Base-by-base conservation (phyloP, 2,113 vertebrate genomes). In the Brachirus orientalis region DNA sequence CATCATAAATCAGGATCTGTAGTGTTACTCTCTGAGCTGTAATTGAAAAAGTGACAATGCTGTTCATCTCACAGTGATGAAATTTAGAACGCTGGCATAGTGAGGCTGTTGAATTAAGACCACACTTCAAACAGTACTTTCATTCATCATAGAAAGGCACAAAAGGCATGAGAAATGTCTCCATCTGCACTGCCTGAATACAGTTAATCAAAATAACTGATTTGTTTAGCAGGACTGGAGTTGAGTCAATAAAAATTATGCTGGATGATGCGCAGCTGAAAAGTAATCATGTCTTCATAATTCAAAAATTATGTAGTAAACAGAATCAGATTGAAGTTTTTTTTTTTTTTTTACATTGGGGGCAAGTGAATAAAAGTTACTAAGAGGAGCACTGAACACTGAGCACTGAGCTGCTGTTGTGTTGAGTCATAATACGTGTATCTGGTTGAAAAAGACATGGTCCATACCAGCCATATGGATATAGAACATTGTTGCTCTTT, bases 1-100 rank as follows among this genome's bases (percentile, higher is more conserved):
- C 14, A 43, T 54, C 54, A 47, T 40, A 28, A 62, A 36, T 56
- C 40, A 54, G 20, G 7, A 17, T 63, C 37, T 62, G 55, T 50
- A 38, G 4, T 22, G 55, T 62, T 53, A 22, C 48, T 55, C 22
- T 48, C 3, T 16, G 35, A 66, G 40, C 28, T 60, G 33, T 63
- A 55, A 57, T 72, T 71, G 12, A 16, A 64, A 35, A 62, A 10
- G 9, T 60, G 18, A 76, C 37, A 38, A 12, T 54, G n/a, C 0
- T 28, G 20, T 70, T 73, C 16, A 53, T 62, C 13, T 62, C 1
- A 35, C 1, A 45, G 11, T 56, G 17, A 16, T 12, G 4, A 38
- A 8, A 72, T 61, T 70, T 63, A 55, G 63, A 37, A 59, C 16
- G n/a, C 43, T 53, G 46, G 13, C 38, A 19, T 3, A 18, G 35